Evolutionary conservation across 2,888 invertebrate species (phyloP), one percentile per base, ranked within the genome.

Genomic region (Germaria angustata): DNA sequence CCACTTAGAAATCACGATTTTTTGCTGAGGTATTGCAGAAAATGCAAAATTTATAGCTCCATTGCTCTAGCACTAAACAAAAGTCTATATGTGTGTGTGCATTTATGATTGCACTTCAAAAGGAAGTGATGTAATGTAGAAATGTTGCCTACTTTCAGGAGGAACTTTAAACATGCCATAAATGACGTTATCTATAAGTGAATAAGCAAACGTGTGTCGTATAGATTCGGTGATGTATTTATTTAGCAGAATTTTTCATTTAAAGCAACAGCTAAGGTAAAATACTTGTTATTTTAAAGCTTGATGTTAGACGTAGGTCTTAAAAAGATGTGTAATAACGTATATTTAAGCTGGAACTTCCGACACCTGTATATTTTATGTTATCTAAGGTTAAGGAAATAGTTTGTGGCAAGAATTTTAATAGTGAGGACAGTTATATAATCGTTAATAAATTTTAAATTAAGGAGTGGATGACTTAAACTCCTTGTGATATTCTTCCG

Each of bases 141-240:
- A 71, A 32, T 59, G 59, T 32, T 22, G 76, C 68, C 76, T 76
- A 59, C 59, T 68, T 76, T 76, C 57, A 68, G 41, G 68, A 22
- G 63, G 41, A 51, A 22, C 15, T 2, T 22, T 20, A n/a, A 53
- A 39, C 59, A 39, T 39, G 8, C 11, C 15, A 4, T 39, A 36
- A 34, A 28, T 34, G 34, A 24, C 15, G 20, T 44, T n/a, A 46
- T 63, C 8, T 28, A 8, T 24, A 13, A 61, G 17, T 11, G 15
- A 2, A 28, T n/a, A 2, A 11, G 13, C 6, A 20, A 2, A 13
- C n/a, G 39, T 41, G 44, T 34, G 44, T 41, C 44, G 41, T 1
- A 15, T 34, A 49, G n/a, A 34, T 13, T 34, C 13, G 13, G 11
- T 24, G 24, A 66, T 66, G n/a, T 36, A 51, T 51, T 51, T 51